These are phyloP conservation scores for Clarias platycephalus DNA, from an alignment of 2,797 vertebrate genomes.

Conservation along the genomic window DNA sequence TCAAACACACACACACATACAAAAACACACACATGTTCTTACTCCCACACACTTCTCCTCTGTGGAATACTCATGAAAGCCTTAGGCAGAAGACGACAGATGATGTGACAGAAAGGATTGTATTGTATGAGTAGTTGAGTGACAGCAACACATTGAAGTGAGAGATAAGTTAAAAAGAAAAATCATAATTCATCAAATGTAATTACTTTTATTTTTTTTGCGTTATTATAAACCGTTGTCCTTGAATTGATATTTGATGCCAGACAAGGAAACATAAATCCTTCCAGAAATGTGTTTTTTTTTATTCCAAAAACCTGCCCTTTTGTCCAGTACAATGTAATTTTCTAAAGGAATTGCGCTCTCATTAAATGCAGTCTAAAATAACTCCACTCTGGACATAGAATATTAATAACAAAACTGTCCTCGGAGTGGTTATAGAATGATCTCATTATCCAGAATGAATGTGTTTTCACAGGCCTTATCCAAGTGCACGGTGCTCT, in stretches of 20 bases:
- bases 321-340: neutral
- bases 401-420: neutral
- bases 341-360: neutral
- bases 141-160: neutral
- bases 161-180: neutral
- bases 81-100: slow-evolving; percentile 2
- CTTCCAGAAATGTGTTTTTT: neutral
- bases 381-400: neutral
- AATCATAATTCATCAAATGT: too few relatives aligned
- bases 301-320: neutral
- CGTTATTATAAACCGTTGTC: neutral
- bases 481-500: neutral
- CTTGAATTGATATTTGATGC: neutral
- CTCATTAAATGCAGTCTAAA: neutral
- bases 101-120: neutral
- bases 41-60: neutral
- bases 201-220: neutral
- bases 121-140: neutral
- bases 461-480: neutral
- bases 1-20: neutral
- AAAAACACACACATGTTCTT: neutral
- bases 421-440: neutral
- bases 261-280: neutral
- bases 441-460: neutral
- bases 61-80: neutral